Conservation (phyloP, 1,140 invertebrate genomes). For the Micrasema longulum region DNA sequence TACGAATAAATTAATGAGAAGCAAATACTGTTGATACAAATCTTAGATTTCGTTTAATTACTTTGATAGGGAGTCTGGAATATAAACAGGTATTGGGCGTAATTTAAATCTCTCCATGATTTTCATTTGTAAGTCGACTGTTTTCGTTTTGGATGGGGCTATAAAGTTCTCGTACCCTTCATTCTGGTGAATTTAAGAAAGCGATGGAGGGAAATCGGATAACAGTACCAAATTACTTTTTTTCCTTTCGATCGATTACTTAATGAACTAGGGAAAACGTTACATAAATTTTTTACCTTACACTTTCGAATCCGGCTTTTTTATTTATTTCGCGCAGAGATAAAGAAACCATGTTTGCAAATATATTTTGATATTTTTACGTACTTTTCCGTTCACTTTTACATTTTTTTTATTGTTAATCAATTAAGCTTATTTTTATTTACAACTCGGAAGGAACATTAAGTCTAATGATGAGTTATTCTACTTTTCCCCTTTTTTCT, state of each 20-base stretch:
- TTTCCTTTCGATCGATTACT: conserved; percentile 14
- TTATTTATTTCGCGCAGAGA: too few species aligned
- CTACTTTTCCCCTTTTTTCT: too few species aligned
- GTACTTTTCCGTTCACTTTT: too few species aligned
- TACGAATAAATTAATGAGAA: conserved; percentile 17
- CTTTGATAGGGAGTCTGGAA: neutral
- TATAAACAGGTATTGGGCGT: conserved; percentile 6
- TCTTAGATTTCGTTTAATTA: conserved; percentile 14
- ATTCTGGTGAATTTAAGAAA: conserved; percentile 21
- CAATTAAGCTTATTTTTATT: too few species aligned
- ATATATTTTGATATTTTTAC: too few species aligned
- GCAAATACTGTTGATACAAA: conserved; percentile 18
- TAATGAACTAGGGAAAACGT: conserved; percentile 6
- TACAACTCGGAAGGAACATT: too few species aligned
- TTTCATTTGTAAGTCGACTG: neutral
- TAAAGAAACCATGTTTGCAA: too few species aligned
- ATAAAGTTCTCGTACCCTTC: neutral
- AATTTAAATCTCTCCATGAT: conserved; percentile 13
- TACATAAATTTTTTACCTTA: conserved; percentile 4
- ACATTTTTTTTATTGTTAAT: too few species aligned
- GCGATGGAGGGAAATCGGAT: conserved; percentile 11
- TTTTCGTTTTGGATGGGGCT: neutral
- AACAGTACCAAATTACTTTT: conserved; percentile 23
- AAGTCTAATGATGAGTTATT: too few species aligned
- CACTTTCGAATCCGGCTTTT: conserved; percentile 7